phyloP scores from a whole-genome alignment of 2,888 invertebrate species.

The Gibbula magus region DNA sequence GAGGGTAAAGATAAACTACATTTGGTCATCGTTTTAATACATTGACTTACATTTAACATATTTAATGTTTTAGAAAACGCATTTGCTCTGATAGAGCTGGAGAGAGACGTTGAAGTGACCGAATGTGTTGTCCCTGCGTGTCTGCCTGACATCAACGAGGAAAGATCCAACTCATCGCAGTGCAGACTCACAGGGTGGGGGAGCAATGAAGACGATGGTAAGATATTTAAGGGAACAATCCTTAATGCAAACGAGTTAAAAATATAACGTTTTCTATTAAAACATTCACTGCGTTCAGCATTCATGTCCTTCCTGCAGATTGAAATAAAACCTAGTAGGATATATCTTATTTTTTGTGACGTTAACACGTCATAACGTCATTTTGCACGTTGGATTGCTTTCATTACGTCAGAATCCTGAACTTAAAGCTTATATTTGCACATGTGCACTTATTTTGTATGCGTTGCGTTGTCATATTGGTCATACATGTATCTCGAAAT shows the following conservation, averaged over 20 bases:
- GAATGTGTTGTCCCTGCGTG: not conserved
- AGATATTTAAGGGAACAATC: not conserved
- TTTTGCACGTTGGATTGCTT: no score
- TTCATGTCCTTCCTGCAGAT: no score
- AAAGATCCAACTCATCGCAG: not conserved
- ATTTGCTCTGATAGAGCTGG: not conserved
- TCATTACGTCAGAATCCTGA: no score
- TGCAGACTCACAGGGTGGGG: constrained; percentile 25
- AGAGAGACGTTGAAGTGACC: not conserved
- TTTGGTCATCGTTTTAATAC: not conserved
- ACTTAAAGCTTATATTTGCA: no score
- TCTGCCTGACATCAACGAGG: not conserved
- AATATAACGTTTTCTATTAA: not conserved
- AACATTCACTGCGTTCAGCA: not conserved
- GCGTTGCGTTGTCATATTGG: no score
- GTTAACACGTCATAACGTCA: no score
- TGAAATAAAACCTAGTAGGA: no score
- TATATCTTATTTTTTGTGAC: no score
- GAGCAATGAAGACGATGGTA: constrained; percentile 21
- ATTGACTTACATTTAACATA: no score
- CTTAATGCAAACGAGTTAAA: not conserved
- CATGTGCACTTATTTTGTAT: no score
- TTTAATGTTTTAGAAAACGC: not conserved
- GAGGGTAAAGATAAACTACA: not conserved
- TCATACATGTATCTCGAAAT: no score